These are phyloP conservation scores for Penaeus monodon DNA, from an alignment of 2,888 invertebrate genomes.

Conservation along the genomic window DNA sequence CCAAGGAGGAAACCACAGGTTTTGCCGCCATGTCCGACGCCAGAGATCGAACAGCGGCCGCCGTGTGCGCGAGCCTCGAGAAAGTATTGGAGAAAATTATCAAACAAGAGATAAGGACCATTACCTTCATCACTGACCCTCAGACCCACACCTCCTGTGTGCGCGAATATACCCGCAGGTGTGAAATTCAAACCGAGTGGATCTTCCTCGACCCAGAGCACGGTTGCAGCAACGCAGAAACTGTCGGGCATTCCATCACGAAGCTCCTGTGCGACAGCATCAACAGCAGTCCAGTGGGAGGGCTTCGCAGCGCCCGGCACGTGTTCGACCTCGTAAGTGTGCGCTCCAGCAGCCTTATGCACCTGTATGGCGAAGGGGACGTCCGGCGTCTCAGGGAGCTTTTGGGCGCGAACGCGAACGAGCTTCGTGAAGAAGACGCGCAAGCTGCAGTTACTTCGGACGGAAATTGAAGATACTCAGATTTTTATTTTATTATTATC, in stretches of 20 bases:
- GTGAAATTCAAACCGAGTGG: conserved; percentile 15
- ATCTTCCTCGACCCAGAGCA: conserved; percentile 31
- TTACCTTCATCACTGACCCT: conserved; percentile 24
- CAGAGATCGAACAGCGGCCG: conserved; percentile 20
- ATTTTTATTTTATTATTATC: no score
- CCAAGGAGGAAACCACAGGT: conserved; percentile 21
- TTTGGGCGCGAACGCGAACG: neutral
- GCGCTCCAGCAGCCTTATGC: conserved; percentile 25
- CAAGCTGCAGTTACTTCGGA: no score
- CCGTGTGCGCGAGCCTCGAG: conserved; percentile 39
- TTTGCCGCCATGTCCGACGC: conserved; percentile 31
- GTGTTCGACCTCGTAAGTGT: conserved; percentile 21
- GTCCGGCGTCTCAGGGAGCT: conserved; percentile 1
- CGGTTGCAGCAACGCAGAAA: conserved; percentile 16
- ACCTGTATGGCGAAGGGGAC: conserved; percentile 22
- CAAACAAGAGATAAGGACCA: conserved; percentile 1
- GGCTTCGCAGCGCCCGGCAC: conserved; percentile 27
- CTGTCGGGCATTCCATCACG: conserved; percentile 26
- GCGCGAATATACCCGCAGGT: conserved; percentile 1
- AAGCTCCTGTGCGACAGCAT: conserved; percentile 38
- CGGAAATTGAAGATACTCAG: no score
- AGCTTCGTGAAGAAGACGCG: no score
- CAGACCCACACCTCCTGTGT: conserved; percentile 10
- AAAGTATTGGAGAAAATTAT: conserved; percentile 17
- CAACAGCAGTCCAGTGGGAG: conserved; percentile 5